A percentile compares a stretch with the other conserved stretches of the same genome.
phyloP scores from a whole-genome alignment of 2,113 vertebrate species.

The Calyptommatus sinebrachiatus region DNA sequence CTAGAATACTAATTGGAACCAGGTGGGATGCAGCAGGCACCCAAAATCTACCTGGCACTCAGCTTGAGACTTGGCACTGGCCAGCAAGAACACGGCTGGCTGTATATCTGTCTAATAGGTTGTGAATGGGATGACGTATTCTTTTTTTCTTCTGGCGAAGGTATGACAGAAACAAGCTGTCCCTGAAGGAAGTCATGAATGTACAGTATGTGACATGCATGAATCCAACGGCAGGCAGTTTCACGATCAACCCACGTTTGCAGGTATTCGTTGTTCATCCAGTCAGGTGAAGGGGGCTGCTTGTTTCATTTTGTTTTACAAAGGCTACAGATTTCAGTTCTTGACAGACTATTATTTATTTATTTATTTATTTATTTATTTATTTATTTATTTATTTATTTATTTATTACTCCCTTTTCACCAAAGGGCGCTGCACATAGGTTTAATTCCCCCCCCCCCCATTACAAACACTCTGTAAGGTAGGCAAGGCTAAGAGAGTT shows the following conservation, averaged over 20 bases:
- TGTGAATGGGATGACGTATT: neutral
- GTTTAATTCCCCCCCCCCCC: too few species aligned
- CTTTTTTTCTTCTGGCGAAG: slow-evolving; percentile 61
- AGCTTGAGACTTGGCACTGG: slow-evolving; percentile 13
- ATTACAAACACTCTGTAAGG: too few species aligned
- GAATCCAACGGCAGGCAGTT: slow-evolving; percentile 93
- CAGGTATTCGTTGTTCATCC: slow-evolving; percentile 74
- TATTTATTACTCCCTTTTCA: too few species aligned
- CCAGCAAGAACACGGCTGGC: neutral
- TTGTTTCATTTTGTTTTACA: accelerated
- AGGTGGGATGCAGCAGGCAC: slow-evolving; percentile 23
- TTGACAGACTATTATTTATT: neutral
- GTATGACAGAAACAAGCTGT: slow-evolving; percentile 91
- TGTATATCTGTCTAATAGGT: neutral
- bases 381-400: too few species aligned
- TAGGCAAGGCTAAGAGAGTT: too few species aligned
- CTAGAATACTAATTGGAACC: slow-evolving; percentile 21
- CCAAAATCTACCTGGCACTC: neutral
- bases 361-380: too few species aligned
- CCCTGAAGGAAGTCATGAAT: slow-evolving; percentile 87
- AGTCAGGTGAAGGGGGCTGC: accelerated
- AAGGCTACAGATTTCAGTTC: neutral
- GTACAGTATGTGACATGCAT: slow-evolving; percentile 96
- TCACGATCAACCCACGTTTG: slow-evolving; percentile 94
- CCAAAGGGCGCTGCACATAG: too few species aligned